Base-by-base conservation (phyloP, 2,888 invertebrate genomes). In the Melanophora roralis region DNA sequence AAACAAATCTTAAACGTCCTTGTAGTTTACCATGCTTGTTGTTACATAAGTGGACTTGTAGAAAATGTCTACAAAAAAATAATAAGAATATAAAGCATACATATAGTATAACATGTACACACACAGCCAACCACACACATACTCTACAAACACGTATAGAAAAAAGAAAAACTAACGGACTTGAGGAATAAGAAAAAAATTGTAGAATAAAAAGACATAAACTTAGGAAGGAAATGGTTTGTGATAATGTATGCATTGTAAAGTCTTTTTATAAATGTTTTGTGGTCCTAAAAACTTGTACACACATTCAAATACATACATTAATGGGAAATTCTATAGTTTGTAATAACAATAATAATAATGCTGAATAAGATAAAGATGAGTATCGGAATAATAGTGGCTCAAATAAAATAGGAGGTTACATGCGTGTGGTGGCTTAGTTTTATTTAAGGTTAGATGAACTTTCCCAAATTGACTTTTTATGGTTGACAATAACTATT, bases 231-330 rank as follows among this genome's bases (percentile, higher is more conserved):
- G 76, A 80, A 76, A 62, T 76, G 71, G 71, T 72, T 76, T 67
- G 72, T 64, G 55, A 76, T 76, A 80, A 80, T 80, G 75, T 75
- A 80, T 80, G 75, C 80, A 80, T 68, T 76, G 67, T 62, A 62
- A 76, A 80, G 65, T 65, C 76, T 57, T 65, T n/a, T 77, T 69
- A 43, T 77, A 71, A 77, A 77, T 77, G 51, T 64, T 71, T 71
- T 73, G 74, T 74, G 80, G 49, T 34, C 74, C 67, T 59, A 74
- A 74, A 67, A 55, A 38, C 73, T 59, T 68, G 65, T 68, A 62
- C 21, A 62, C 47, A 65, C 47, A 60, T 65, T 64, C n/a, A n/a
- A n/a, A n/a, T n/a, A n/a, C n/a, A n/a, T 53, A 60, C 32, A 62
- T 72, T 43, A 27, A 64, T 72, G 23, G 36, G 62, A 53, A 72